Percentiles rank a stretch among this genome's conserved stretches.
These are phyloP conservation scores for Epistrophe grossulariae DNA, from an alignment of 2,888 invertebrate species.

Conservation along the genomic window DNA sequence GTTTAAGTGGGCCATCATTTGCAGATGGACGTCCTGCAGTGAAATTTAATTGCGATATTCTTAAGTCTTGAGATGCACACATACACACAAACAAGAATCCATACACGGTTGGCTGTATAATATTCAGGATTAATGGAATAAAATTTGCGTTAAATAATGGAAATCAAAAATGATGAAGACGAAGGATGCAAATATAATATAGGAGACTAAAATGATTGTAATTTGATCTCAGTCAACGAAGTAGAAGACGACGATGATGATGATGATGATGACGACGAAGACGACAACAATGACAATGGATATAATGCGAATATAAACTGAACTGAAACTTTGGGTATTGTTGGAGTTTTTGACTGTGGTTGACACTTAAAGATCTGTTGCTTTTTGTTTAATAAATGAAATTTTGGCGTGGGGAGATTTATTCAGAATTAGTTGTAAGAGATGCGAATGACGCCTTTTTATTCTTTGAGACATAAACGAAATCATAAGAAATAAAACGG, in stretches of 20 bases:
- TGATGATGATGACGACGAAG: not conserved
- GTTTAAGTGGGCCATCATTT: constrained; percentile 75
- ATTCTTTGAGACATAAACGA: not conserved
- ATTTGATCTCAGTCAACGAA: constrained; percentile 65
- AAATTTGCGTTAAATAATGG: constrained; percentile 66
- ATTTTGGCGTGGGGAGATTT: constrained; percentile 14
- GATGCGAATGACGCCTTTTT: constrained; percentile 16
- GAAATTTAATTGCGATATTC: constrained; percentile 74
- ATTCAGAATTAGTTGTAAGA: constrained; percentile 6
- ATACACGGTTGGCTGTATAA: constrained; percentile 5
- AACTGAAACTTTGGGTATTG: constrained; percentile 50
- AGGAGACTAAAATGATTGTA: constrained; percentile 48
- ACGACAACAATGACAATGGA: constrained; percentile 11
- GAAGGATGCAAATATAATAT: constrained; percentile 23
- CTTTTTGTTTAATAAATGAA: constrained; percentile 36
- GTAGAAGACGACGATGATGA: constrained; percentile 1
- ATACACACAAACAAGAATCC: constrained; percentile 25
- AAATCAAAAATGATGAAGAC: constrained; percentile 55
- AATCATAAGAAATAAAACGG: not conserved
- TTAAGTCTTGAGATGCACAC: constrained; percentile 61
- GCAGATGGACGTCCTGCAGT: constrained; percentile 73
- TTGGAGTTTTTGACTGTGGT: constrained; percentile 53
- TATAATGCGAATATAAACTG: constrained; percentile 51
- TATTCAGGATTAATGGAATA: constrained; percentile 67
- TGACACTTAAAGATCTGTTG: constrained; percentile 57